phyloP scores from a whole-genome alignment of 2,113 vertebrate genomes.

The Megaleporinus macrocephalus region DNA sequence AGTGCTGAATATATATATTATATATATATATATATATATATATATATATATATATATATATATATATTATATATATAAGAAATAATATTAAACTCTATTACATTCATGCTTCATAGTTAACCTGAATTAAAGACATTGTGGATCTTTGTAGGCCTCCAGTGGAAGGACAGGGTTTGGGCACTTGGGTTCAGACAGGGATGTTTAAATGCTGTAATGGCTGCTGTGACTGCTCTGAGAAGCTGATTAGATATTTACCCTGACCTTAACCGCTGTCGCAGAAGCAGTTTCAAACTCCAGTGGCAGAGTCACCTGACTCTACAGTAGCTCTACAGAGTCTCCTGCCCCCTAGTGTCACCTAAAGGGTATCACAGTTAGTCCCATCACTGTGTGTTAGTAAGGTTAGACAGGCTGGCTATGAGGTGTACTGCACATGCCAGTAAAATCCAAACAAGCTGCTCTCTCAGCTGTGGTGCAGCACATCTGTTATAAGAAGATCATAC shows the following conservation, averaged over 20 bases:
- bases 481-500: conserved; percentile 14
- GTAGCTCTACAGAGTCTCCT: neutral
- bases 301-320: neutral
- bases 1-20: too few relatives aligned
- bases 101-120: too few relatives aligned
- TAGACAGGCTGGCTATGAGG: conserved; percentile 3
- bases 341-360: conserved; percentile 18
- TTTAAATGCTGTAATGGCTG: neutral
- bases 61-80: too few relatives aligned
- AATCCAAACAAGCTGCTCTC: conserved; percentile 13
- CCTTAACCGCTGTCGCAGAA: neutral
- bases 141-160: too few relatives aligned
- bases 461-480: conserved; percentile 1
- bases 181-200: neutral
- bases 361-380: conserved; percentile 7
- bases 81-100: too few relatives aligned
- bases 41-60: too few relatives aligned
- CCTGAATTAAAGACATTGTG: too few relatives aligned
- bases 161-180: neutral
- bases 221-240: neutral
- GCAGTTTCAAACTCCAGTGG: neutral
- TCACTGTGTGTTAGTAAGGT: neutral
- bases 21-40: too few relatives aligned
- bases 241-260: neutral
- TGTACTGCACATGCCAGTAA: neutral